Percentiles rank a stretch among this genome's conserved stretches.
phyloP scores from a whole-genome alignment of 2,888 invertebrate species.

The Nowickia ferox region DNA sequence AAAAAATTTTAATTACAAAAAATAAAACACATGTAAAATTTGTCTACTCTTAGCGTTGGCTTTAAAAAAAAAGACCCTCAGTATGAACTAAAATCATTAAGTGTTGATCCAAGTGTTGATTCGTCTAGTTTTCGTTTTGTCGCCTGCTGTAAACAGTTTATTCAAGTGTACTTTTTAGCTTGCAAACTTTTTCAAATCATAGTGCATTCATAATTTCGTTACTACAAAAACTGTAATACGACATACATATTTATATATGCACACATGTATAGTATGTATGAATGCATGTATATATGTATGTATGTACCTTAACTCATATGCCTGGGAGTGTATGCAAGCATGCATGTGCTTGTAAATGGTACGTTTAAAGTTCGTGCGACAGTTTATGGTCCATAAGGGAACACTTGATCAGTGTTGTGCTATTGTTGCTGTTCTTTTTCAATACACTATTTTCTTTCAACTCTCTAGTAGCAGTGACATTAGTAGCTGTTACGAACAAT shows the following conservation, averaged over 20 bases:
- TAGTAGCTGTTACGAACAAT: constrained; percentile 26
- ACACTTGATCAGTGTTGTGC: constrained; percentile 65
- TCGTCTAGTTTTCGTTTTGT: too few relatives aligned
- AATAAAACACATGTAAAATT: too few relatives aligned
- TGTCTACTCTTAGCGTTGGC: too few relatives aligned
- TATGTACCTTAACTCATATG: background rate
- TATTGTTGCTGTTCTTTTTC: constrained; percentile 27
- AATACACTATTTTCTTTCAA: background rate
- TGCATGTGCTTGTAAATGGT: constrained; percentile 9
- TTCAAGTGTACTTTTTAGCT: too few relatives aligned
- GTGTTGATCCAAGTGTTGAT: too few relatives aligned
- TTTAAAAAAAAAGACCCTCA: too few relatives aligned
- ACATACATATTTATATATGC: background rate
- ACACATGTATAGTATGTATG: background rate
- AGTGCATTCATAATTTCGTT: too few relatives aligned
- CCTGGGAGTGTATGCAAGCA: background rate
- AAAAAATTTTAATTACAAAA: too few relatives aligned
- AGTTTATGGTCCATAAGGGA: constrained; percentile 69
- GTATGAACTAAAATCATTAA: too few relatives aligned
- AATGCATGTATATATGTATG: background rate
- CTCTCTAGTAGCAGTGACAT: background rate
- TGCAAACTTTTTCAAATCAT: too few relatives aligned
- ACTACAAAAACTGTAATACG: too few relatives aligned
- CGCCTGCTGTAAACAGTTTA: too few relatives aligned
- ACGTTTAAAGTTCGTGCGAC: constrained; percentile 50